Evolutionary conservation across 2,797 vertebrate genomes (phyloP), one percentile per base, ranked within the genome.

Genomic region (Pelodytes ibericus): DNA sequence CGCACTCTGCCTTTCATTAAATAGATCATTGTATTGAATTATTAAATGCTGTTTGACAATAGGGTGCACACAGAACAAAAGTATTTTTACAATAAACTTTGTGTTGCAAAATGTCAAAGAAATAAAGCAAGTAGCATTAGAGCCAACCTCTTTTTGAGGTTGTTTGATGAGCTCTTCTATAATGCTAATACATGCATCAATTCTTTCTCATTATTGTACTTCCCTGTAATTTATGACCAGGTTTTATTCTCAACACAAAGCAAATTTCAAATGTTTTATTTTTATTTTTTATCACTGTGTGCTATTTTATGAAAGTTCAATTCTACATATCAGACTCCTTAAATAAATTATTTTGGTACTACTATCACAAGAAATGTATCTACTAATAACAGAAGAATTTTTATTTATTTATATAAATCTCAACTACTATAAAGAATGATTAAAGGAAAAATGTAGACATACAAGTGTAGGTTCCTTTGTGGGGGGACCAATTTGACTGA

Each of bases 11-110:
- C 49, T 77, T 71, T 71, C 67, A 71, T 71, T 71, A 71, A 24
- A 71, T 26, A 44, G 67, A 71, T 59, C 49, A 77, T 71, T 49
- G 71, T 64, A 26, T 49, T 77, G 74, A 71, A 71, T 77, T 71
- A 71, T 77, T 77, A 71, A 77, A 64, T 65, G 60, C 20, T 58
- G 47, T 58, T 64, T 27, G 36, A 71, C 67, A 77, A 71, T 61
- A 58, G 68, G 13, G 16, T 64, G 47, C 61, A 56, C 30, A 44
- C 24, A 63, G 74, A 70, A 70, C 59, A 77, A 77, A 77, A 30
- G 49, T 65, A 71, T 64, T 71, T 62, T 57, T 71, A 64, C 51
- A 71, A 57, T 71, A 63, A 77, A 44, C 49, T 33, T 49, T 71
- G 60, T 61, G 39, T 59, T 41, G 33, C 27, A 64, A 77, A 71